Evolutionary conservation across 1,140 invertebrate genomes (phyloP).

Genomic region (Leptinotarsa undecemlineata): DNA sequence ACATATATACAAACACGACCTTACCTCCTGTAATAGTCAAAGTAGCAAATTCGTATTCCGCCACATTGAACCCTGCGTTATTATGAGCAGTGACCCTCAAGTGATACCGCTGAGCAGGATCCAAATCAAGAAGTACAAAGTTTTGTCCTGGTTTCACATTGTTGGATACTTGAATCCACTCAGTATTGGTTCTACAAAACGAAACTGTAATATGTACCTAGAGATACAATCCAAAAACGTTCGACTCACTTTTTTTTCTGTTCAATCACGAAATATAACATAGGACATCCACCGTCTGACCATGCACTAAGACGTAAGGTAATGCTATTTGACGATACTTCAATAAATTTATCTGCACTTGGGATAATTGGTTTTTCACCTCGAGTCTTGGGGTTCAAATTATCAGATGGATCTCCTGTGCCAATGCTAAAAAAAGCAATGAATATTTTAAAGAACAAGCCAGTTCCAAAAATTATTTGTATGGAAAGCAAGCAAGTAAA

Average conservation of each 20-base stretch:
- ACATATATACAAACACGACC: constrained; percentile 26
- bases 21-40: constrained; percentile 91
- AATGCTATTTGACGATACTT: constrained; percentile 88
- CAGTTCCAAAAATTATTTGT: no score
- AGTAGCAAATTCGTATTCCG: constrained; percentile 93
- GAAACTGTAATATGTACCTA: constrained; percentile 16
- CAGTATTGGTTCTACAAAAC: constrained; percentile 68
- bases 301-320: constrained; percentile 89
- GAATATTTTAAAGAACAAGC: neutral
- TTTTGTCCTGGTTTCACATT: constrained; percentile 89
- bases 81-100: constrained; percentile 92
- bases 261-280: constrained; percentile 94
- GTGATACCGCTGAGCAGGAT: constrained; percentile 91
- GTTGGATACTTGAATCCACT: constrained; percentile 93
- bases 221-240: constrained; percentile 21
- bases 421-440: constrained; percentile 70
- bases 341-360: constrained; percentile 85
- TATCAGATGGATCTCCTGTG: constrained; percentile 84
- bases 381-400: constrained; percentile 82
- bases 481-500: no score
- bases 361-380: constrained; percentile 89
- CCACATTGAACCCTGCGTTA: constrained; percentile 92
- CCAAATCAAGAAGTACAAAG: constrained; percentile 87
- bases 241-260: constrained; percentile 85
- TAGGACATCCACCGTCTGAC: constrained; percentile 93